Percentiles rank a stretch among this genome's conserved stretches.
Evolutionary conservation across 2,797 vertebrate genomes (phyloP).

Genomic region (Cyclura pinguis): DNA sequence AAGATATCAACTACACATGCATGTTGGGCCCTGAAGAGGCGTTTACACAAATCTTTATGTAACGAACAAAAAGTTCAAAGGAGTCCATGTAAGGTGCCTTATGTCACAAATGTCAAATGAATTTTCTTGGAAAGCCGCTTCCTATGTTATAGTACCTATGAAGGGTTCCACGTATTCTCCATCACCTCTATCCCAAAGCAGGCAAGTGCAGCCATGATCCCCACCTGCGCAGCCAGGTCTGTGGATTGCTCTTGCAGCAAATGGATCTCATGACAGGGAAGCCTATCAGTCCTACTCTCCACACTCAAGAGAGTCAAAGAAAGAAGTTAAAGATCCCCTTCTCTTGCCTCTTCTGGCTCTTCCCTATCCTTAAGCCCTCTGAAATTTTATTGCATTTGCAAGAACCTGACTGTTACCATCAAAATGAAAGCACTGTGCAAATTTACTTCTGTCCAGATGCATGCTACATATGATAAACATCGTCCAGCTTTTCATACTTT

Average conservation of each 20-base stretch:
- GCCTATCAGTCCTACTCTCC: not conserved
- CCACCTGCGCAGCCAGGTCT: not conserved
- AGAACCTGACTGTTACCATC: not conserved
- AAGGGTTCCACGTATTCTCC: not conserved
- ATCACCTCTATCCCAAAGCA: not conserved
- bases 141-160: not conserved
- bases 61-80: not conserved
- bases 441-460: slow-evolving; percentile 11
- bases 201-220: not conserved
- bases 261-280: not conserved
- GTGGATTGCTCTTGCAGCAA: not conserved
- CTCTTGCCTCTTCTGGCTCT: not conserved
- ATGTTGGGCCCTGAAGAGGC: not conserved
- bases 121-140: not conserved
- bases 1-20: not conserved
- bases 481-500: slow-evolving; percentile 80
- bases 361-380: not conserved
- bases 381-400: not conserved
- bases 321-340: not conserved
- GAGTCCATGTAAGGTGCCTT: not conserved
- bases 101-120: not conserved
- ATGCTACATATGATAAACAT: not conserved
- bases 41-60: not conserved
- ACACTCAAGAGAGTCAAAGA: not conserved
- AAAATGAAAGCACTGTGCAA: slow-evolving; percentile 16